Evolutionary conservation across 2,797 vertebrate species (phyloP).

Genomic region (Hephaestus fuliginosus): DNA sequence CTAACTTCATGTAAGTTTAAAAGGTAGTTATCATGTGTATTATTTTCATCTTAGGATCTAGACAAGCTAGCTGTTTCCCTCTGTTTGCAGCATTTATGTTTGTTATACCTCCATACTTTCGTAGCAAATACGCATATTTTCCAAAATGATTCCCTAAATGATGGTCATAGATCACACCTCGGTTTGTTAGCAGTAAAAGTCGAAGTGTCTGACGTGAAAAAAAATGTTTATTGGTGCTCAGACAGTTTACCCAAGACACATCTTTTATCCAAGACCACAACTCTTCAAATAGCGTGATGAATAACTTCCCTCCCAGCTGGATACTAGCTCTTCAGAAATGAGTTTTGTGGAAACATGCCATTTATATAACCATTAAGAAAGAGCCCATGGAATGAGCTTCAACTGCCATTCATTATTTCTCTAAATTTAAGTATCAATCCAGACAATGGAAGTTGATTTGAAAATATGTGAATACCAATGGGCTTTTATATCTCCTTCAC

Average conservation of each 20-base stretch:
- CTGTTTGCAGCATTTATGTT: not conserved
- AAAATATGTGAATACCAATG: too few species aligned
- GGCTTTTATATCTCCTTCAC: too few species aligned
- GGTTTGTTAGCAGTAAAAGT: not conserved
- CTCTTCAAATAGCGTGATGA: not conserved
- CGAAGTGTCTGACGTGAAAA: not conserved
- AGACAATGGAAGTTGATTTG: too few species aligned
- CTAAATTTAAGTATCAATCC: too few species aligned
- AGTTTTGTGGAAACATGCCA: not conserved
- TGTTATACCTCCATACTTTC: not conserved
- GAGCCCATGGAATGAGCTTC: too few species aligned
- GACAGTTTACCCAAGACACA: not conserved
- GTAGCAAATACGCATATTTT: too few species aligned
- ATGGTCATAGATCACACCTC: not conserved
- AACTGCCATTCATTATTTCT: too few species aligned
- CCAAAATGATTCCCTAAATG: not conserved
- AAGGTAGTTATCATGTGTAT: not conserved
- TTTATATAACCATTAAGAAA: not conserved
- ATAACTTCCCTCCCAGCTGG: not conserved
- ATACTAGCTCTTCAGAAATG: not conserved
- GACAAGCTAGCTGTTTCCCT: not conserved
- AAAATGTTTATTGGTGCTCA: not conserved
- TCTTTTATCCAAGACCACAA: not conserved
- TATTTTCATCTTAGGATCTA: not conserved
- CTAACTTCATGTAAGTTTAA: too few species aligned